Evolutionary conservation across 1,140 invertebrate species (phyloP).

Genomic region (Neodiprion fabricii): DNA sequence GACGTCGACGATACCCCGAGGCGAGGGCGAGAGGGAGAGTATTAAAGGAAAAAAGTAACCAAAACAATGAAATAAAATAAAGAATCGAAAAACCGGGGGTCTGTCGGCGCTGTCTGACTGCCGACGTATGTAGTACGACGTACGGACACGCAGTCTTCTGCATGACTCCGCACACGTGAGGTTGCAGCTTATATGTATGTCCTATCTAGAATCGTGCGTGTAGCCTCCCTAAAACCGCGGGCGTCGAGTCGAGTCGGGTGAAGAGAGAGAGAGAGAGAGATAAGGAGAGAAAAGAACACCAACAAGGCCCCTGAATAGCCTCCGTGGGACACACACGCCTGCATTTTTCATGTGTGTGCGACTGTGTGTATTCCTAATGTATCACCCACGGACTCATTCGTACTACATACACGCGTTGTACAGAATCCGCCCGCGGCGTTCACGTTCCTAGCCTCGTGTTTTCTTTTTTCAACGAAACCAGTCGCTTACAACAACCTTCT

Average conservation of each 20-base stretch:
- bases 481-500: background rate
- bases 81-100: no score
- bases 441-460: background rate
- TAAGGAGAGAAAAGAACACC: conserved; percentile 13
- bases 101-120: no score
- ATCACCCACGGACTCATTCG: background rate
- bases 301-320: background rate
- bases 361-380: background rate
- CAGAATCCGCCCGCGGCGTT: background rate
- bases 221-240: conserved; percentile 7
- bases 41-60: no score
- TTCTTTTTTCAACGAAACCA: background rate
- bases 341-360: background rate
- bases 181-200: background rate
- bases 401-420: background rate
- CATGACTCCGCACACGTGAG: background rate
- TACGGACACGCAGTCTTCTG: no score
- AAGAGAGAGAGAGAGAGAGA: conserved; percentile 15
- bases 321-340: background rate
- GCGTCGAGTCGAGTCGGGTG: conserved; percentile 21
- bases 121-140: no score
- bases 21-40: no score
- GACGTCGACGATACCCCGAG: no score
- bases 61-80: no score
- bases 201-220: background rate